phyloP scores from a whole-genome alignment of 2,888 invertebrate species.

The Aleiodes alternator region DNA sequence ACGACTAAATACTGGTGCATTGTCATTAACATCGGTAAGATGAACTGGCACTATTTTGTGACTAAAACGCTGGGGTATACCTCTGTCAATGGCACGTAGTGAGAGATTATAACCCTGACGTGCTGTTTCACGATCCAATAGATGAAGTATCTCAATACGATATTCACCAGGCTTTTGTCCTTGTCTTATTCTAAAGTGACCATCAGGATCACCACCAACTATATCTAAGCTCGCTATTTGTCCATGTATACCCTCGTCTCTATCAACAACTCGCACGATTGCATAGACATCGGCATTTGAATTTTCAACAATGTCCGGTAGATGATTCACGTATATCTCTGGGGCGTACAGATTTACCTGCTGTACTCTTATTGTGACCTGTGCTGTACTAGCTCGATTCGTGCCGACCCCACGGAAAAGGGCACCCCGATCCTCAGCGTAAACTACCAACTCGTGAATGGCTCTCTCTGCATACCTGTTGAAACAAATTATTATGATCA shows the following conservation, averaged over 20 bases:
- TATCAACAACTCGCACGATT: conserved; percentile 89
- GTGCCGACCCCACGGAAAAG: conserved; percentile 77
- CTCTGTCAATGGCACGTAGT: conserved; percentile 89
- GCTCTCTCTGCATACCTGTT: conserved; percentile 81
- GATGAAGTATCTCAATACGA: conserved; percentile 86
- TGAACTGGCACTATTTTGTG: conserved; percentile 89
- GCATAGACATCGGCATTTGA: conserved; percentile 92
- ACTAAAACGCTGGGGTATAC: conserved; percentile 85
- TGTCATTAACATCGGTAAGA: conserved; percentile 88
- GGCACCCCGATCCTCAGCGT: conserved; percentile 91
- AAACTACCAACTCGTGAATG: conserved; percentile 85
- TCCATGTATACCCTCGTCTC: conserved; percentile 90
- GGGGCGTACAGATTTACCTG: conserved; percentile 92
- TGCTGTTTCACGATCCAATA: conserved; percentile 86
- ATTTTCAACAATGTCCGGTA: conserved; percentile 88
- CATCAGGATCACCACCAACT: conserved; percentile 92
- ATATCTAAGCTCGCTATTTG: conserved; percentile 89
- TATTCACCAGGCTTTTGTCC: conserved; percentile 79
- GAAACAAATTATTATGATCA: conserved; percentile 24
- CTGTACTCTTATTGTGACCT: conserved; percentile 84
- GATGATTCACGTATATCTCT: conserved; percentile 86
- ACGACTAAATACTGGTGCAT: conserved; percentile 90
- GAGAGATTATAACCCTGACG: conserved; percentile 92
- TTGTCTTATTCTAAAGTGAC: conserved; percentile 88
- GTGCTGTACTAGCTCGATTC: conserved; percentile 83